Evolutionary conservation across 2,888 invertebrate genomes (phyloP).

Genomic region (Carpatolechia fugitivella): DNA sequence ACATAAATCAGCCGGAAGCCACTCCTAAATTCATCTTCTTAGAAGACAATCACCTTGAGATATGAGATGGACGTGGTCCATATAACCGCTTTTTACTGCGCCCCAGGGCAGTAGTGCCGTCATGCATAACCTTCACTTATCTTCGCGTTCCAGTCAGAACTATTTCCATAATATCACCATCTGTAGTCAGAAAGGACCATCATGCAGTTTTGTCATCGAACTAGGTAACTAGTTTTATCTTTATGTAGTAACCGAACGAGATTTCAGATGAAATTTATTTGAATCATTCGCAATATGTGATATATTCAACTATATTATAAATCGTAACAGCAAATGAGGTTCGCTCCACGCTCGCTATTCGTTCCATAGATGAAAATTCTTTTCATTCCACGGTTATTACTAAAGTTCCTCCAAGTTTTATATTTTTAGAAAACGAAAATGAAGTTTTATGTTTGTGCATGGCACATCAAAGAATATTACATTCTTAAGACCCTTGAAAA

Average conservation of each 20-base stretch:
- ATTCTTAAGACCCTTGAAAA: neutral
- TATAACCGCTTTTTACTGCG: neutral
- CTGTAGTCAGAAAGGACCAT: slow-evolving; percentile 60
- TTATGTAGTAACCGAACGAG: slow-evolving; percentile 40
- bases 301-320: neutral
- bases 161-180: slow-evolving; percentile 70
- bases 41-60: neutral
- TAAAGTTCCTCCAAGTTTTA: neutral
- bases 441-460: neutral
- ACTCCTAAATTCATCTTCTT: too few relatives aligned
- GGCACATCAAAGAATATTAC: neutral
- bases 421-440: neutral
- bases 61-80: neutral
- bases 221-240: slow-evolving; percentile 49
- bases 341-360: neutral
- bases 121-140: slow-evolving; percentile 64
- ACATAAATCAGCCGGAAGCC: too few relatives aligned
- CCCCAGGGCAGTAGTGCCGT: slow-evolving; percentile 24
- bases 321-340: neutral
- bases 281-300: neutral
- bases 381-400: too few relatives aligned
- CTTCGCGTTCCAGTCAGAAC: slow-evolving; percentile 54
- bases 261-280: neutral
- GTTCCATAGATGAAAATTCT: neutral
- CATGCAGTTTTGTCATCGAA: slow-evolving; percentile 68